Conservation (phyloP, 2,888 invertebrate genomes). For the Luffia ferchaultella region DNA sequence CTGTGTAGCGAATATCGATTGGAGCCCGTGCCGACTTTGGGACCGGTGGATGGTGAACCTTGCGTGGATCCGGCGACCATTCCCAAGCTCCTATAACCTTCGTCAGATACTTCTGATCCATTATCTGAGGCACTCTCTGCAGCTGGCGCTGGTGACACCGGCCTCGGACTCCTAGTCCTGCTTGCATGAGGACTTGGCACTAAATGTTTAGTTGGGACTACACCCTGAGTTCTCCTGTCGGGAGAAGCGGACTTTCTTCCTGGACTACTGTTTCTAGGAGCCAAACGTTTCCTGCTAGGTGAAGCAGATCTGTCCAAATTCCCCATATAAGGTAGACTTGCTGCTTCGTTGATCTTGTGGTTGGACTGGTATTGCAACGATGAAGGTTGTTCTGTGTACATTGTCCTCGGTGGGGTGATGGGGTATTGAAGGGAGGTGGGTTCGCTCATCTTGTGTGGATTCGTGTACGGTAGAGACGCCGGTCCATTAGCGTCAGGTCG, state of each 20-base stretch:
- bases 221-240: constrained; percentile 44
- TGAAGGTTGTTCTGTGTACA: constrained; percentile 36
- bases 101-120: constrained; percentile 85
- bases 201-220: constrained; percentile 41
- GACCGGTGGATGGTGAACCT: constrained; percentile 40
- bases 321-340: constrained; percentile 48
- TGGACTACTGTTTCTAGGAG: constrained; percentile 38
- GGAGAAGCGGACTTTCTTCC: constrained; percentile 50
- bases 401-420: constrained; percentile 14
- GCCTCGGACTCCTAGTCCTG: constrained; percentile 48
- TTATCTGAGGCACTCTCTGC: constrained; percentile 77
- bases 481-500: constrained; percentile 39
- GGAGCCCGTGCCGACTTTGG: constrained; percentile 50
- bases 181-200: constrained; percentile 56
- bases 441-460: constrained; percentile 28
- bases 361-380: constrained; percentile 40
- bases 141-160: constrained; percentile 64
- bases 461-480: constrained; percentile 41
- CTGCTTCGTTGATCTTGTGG: constrained; percentile 36
- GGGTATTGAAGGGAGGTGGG: constrained; percentile 43
- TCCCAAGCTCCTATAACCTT: constrained; percentile 83
- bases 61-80: constrained; percentile 65
- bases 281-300: constrained; percentile 37
- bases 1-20: constrained; percentile 74
- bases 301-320: constrained; percentile 43